These are phyloP conservation scores for Syrista parreyssii DNA, from an alignment of 2,888 invertebrate genomes.

Conservation along the genomic window DNA sequence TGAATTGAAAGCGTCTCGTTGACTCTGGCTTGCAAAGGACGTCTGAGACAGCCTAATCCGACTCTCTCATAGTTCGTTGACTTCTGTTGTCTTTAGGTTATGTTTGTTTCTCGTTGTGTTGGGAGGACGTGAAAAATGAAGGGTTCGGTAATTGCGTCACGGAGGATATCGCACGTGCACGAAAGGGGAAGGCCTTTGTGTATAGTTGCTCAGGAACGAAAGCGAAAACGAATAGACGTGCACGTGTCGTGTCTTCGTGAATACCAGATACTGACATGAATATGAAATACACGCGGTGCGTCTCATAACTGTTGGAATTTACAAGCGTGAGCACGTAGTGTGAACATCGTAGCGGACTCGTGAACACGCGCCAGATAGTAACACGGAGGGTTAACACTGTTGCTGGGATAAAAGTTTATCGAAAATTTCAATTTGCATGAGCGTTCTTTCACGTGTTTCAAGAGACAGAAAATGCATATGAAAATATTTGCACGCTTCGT, in stretches of 20 bases:
- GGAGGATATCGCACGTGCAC: not conserved
- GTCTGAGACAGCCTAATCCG: not conserved
- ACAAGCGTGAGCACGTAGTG: conserved; percentile 17
- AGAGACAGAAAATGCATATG: not conserved
- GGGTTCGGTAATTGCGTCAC: not conserved
- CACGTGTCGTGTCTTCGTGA: not conserved
- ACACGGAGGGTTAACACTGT: not conserved
- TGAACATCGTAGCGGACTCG: conserved; percentile 5
- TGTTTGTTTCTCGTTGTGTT: not conserved
- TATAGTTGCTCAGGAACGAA: not conserved
- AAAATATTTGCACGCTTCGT: not conserved
- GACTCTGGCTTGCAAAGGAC: not conserved
- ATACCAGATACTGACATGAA: not conserved
- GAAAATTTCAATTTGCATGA: not conserved
- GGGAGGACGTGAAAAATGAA: not conserved
- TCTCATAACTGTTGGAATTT: conserved; percentile 20
- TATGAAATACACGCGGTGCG: conserved; percentile 3
- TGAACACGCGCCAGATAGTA: not conserved
- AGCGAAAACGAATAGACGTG: not conserved
- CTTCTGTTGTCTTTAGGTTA: not conserved
- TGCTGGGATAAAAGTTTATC: not conserved
- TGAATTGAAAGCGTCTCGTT: not conserved
- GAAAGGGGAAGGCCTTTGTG: not conserved
- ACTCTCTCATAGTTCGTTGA: not conserved
- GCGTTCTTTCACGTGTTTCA: not conserved